Base-by-base conservation (phyloP, 35 echinoderm and acorn worm genomes). In the Apostichopus californicus region DNA sequence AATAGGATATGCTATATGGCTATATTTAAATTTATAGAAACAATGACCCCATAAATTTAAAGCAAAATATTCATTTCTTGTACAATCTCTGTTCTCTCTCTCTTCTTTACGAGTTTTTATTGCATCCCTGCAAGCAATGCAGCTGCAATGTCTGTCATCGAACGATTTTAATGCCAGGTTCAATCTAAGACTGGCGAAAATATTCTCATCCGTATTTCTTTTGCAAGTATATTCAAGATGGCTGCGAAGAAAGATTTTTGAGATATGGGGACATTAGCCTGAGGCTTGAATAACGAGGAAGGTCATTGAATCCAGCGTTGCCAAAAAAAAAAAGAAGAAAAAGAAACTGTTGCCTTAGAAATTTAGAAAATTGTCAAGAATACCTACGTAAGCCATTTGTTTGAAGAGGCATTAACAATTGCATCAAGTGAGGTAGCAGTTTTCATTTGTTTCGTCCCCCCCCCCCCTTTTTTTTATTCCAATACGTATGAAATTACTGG, bases 221-320 rank as follows among this genome's bases (percentile, higher is more conserved):
- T 58, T 58, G 55, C 57, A 5, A 61, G 14, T 59, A 15, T 58
- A 58, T 85, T 85, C 81, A 20, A 85, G n/a, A 58, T 23, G 55
- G 81, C 81, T 28, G 8, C 10, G 28, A 21, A 59, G 56, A 58
- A 24, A 21, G 55, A 75, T 75, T 7, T 4, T 60, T 58, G 54
- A 59, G 55, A 85, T 58, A 59, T 18, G 24, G 22, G 81, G 57
- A 59, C 81, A 23, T 85, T 57, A 6, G 81, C 81, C 55, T 3
- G 14, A 85, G 81, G 81, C 55, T 60, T 85, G 81, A 54, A 59
- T 85, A 85, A 85, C n/a, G 71, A n/a, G n/a, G 71, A 75, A 14
- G 71, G 17, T 75, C 71, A 68, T 68, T 68, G 64, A 68, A 68
- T 68, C 64, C 64, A 18, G 18, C 18, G 18, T 20, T 75, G 71